Evolutionary conservation across 1,140 invertebrate genomes (phyloP), one percentile per base, ranked within the genome.

Genomic region (Cecropterus lyciades): DNA sequence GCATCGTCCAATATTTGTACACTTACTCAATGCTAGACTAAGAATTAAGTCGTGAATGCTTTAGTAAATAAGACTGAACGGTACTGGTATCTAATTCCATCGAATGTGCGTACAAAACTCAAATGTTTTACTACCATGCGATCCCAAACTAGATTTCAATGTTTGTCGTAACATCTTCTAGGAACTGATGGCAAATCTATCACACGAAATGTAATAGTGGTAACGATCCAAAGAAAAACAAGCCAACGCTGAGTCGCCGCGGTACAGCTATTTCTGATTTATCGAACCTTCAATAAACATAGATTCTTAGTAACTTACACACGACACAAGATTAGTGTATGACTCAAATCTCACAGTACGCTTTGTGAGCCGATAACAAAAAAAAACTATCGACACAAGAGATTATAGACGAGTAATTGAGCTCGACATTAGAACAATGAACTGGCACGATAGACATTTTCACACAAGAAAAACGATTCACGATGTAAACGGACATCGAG

Each of bases 201-300:
- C 59, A 20, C 46, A 51, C 48, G 46, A 27, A 63, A 63, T 51
- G 52, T 63, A 63, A 63, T 63, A 63, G 59, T 48, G 8, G 48
- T 63, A 63, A 52, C 52, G 48, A 63, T 42, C 33, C 46, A 16
- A 65, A 48, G 52, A 64, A 67, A 55, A 59, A 67, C 40, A 67
- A 70, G 67, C 67, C 45, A 49, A 52, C 60, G 53, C 48, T 15
- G 14, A 24, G 46, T 42, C 59, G 13, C 16, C 46, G 30, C 33
- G 10, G 14, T 30, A 30, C 3, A 43, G 48, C 37, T 52, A 53
- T 64, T 64, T 67, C 46, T 16, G 67, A 67, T 69, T 45, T 65
- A 69, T 67, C 52, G 56, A 59, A 64, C 53, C 53, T 57, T 62
- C 67, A 62, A 69, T 66, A 63, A 63, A 59, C 45, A 56, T 49